Base-by-base conservation (phyloP, 2,797 vertebrate species). In the Intellagama lesueurii region DNA sequence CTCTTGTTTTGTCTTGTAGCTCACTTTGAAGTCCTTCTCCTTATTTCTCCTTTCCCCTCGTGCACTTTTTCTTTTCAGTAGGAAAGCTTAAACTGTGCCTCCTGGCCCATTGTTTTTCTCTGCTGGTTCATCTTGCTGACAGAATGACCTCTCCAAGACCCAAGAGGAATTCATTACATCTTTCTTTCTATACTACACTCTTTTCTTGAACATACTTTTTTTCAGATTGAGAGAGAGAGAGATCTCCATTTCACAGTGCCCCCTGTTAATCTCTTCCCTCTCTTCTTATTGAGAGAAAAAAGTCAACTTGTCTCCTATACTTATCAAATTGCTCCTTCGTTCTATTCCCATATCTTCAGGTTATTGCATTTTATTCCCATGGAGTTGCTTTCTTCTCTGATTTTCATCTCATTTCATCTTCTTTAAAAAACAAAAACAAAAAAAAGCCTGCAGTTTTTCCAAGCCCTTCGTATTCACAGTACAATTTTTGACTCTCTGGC, bases 331-430 rank as follows among this genome's bases (percentile, higher is more conserved):
- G 0, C 14, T 83, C 17, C 32, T 28, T 8, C 2, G 1, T 85
- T 91, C 81, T 91, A 78, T 84, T 91, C 14, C 60, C 83, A 9
- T 82, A 81, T 90, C 66, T 86, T n/a, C 24, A 83, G 78, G 72
- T 83, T 44, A 88, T 88, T 94, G 83, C 1, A 81, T 93, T 93
- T 89, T 47, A 85, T 91, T 91, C 35, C 2, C 1, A 7, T 87
- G 19, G 64, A 82, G 82, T 86, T 16, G 5, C 86, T 91, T 47
- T 90, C 32, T 88, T 88, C 40, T 83, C 40, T 92, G 68, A 40
- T 86, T 94, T 94, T 93, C 82, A 93, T 91, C 90, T 85, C 85
- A 83, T 94, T 94, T 93, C 75, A 91, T 90, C 87, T 85, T 81
- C 76, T 92, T 40, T 40, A 40, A 40, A 40, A 40, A 40, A 89